These are phyloP conservation scores for Sebastes diploproa DNA, from an alignment of 2,797 vertebrate species.

Conservation along the genomic window DNA sequence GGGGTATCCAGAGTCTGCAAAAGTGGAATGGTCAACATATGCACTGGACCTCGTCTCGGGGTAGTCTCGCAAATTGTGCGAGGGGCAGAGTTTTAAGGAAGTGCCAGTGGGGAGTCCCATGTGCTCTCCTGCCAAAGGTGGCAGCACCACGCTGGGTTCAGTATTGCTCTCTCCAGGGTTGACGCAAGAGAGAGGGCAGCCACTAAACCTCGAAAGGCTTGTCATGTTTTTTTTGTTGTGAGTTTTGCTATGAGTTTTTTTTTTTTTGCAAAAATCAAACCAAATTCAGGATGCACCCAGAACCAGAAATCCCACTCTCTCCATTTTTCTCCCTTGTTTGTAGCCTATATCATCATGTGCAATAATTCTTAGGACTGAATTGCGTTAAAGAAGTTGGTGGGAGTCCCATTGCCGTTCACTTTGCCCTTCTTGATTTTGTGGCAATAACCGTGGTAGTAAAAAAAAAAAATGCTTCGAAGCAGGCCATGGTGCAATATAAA, in stretches of 20 bases:
- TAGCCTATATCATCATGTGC: slow-evolving; percentile 80
- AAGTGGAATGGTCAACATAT: slow-evolving; percentile 75
- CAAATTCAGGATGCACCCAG: slow-evolving; percentile 74
- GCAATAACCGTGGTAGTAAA: slow-evolving; percentile 91
- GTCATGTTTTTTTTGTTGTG: slow-evolving; percentile 70
- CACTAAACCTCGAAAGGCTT: slow-evolving; percentile 79
- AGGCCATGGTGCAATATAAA: slow-evolving; percentile 97
- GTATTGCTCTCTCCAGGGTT: slow-evolving; percentile 79
- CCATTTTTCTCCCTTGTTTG: slow-evolving; percentile 71
- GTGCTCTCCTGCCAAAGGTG: slow-evolving; percentile 76
- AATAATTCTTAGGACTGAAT: slow-evolving; percentile 56
- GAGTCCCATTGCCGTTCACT: slow-evolving; percentile 89
- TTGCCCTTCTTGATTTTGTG: slow-evolving; percentile 93
- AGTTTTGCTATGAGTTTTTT: slow-evolving; percentile 74
- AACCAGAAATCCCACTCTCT: slow-evolving; percentile 64
- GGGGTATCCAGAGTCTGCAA: slow-evolving; percentile 81
- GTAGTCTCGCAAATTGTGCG: slow-evolving; percentile 82
- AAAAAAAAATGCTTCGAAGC: slow-evolving; percentile 94
- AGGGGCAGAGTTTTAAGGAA: slow-evolving; percentile 83
- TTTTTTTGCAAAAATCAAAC: slow-evolving; percentile 59
- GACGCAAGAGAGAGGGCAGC: slow-evolving; percentile 81
- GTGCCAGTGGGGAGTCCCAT: slow-evolving; percentile 74
- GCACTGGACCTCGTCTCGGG: slow-evolving; percentile 85
- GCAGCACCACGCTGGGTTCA: slow-evolving; percentile 78
- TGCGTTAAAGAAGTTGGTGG: slow-evolving; percentile 84